Percentiles rank a stretch among this genome's conserved stretches.
Conservation (phyloP, 2,797 vertebrate species). For the Paguma larvata region DNA sequence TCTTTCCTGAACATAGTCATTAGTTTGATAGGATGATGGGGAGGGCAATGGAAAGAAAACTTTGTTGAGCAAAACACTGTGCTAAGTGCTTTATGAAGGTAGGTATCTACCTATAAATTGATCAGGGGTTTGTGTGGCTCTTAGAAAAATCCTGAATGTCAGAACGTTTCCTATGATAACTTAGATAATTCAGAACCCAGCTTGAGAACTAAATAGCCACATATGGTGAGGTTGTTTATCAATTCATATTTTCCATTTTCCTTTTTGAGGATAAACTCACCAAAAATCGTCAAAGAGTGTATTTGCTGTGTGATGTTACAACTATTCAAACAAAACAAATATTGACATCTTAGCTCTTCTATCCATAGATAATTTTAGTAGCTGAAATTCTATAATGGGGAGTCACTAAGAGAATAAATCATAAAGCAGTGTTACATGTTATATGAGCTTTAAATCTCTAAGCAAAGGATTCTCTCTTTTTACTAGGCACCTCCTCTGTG, state of each 20-base stretch:
- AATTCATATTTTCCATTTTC: background rate
- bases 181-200: background rate
- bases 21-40: background rate
- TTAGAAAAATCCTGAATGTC: background rate
- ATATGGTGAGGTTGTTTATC: background rate
- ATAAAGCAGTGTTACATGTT: background rate
- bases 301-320: background rate
- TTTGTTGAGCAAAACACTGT: background rate
- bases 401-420: background rate
- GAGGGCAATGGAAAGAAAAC: background rate
- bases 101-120: background rate
- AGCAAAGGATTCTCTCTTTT: background rate
- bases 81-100: background rate
- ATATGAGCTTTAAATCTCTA: background rate
- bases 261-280: background rate
- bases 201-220: background rate
- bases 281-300: background rate
- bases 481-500: background rate
- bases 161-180: constrained; percentile 13
- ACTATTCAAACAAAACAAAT: constrained; percentile 39
- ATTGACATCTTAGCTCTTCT: background rate
- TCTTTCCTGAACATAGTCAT: constrained; percentile 18
- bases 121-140: background rate
- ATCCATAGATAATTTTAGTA: background rate
- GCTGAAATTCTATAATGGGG: background rate